A percentile compares a stretch with the other conserved stretches of the same genome.
Evolutionary conservation across 2,888 invertebrate species (phyloP).

Genomic region (Erebia ligea): DNA sequence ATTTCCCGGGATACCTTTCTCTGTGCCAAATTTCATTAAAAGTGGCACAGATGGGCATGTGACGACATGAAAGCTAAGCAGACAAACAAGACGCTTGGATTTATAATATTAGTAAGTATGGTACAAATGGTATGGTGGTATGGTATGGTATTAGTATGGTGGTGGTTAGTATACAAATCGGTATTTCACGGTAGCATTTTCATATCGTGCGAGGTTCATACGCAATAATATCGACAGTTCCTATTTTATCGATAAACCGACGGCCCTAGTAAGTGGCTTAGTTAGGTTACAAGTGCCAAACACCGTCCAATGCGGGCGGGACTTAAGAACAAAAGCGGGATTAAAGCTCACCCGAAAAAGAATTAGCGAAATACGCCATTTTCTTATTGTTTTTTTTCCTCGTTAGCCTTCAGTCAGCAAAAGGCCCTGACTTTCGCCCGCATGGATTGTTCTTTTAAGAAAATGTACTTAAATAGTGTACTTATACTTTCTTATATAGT

Average conservation of each 20-base stretch:
- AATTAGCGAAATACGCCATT: constrained; percentile 56
- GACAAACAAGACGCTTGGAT: no score
- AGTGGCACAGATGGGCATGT: no score
- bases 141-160: no score
- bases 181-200: no score
- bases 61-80: no score
- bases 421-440: constrained; percentile 43
- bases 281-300: constrained; percentile 74
- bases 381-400: constrained; percentile 44
- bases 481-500: no score
- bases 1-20: no score
- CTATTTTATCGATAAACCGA: constrained; percentile 42
- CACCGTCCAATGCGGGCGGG: constrained; percentile 70
- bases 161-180: no score
- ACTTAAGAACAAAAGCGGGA: constrained; percentile 75
- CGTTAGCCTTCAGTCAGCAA: constrained; percentile 53
- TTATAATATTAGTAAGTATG: no score
- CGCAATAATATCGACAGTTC: not conserved
- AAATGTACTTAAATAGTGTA: not conserved
- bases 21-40: no score
- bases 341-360: constrained; percentile 61
- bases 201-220: no score
- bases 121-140: no score
- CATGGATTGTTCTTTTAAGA: constrained; percentile 27
- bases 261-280: constrained; percentile 72